Conservation (phyloP, 2,888 invertebrate genomes). For the Latrodectus hesperus region DNA sequence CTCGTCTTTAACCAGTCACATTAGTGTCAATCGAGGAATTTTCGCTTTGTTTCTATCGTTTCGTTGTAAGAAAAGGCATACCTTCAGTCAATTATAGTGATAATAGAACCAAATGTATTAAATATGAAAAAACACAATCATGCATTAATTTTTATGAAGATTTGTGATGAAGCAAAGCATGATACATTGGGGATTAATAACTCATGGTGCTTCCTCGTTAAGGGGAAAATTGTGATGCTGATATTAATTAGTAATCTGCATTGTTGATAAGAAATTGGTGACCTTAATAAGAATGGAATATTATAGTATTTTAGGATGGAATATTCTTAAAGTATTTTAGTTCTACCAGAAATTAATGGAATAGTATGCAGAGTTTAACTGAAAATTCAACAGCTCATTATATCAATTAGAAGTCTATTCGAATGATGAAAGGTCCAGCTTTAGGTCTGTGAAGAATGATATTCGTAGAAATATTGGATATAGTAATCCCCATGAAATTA, state of each 20-base stretch:
- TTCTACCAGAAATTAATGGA: too few species aligned
- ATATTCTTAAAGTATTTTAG: too few species aligned
- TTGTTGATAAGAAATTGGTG: background rate
- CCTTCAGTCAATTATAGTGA: background rate
- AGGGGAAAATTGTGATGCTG: background rate
- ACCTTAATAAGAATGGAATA: too few species aligned
- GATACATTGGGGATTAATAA: background rate
- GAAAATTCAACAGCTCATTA: too few species aligned
- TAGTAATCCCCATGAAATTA: too few species aligned
- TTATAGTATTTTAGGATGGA: too few species aligned
- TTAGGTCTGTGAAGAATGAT: too few species aligned
- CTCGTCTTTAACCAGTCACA: background rate
- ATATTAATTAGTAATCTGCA: background rate
- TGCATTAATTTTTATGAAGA: background rate
- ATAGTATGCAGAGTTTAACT: too few species aligned
- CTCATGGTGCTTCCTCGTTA: background rate
- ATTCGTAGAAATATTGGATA: too few species aligned
- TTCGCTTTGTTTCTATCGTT: background rate
- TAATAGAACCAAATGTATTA: background rate
- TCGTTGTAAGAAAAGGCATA: background rate
- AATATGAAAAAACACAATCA: background rate
- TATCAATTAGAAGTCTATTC: too few species aligned
- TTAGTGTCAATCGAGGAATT: background rate
- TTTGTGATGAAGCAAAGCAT: background rate
- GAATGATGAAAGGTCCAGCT: too few species aligned